Percentiles rank a stretch among this genome's conserved stretches.
phyloP scores from a whole-genome alignment of 2,113 vertebrate species.

The Propithecus coquereli region DNA sequence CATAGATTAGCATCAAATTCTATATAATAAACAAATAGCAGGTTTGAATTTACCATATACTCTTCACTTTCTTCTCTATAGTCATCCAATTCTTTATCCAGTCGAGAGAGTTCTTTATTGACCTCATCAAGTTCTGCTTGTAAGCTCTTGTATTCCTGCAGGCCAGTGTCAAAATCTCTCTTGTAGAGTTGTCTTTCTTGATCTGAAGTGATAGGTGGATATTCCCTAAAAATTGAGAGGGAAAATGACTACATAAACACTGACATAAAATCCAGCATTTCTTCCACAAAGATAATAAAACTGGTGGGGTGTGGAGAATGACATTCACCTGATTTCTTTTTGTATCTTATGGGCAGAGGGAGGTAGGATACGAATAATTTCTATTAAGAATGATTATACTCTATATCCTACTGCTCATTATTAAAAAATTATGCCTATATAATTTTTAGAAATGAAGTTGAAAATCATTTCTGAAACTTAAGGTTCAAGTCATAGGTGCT shows the following conservation, averaged over 20 bases:
- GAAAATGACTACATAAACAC: neutral
- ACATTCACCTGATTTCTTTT: neutral
- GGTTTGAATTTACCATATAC: constrained; percentile 82
- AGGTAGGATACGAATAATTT: neutral
- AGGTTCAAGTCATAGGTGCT: neutral
- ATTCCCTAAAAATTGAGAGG: constrained; percentile 76
- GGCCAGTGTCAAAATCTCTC: constrained; percentile 84
- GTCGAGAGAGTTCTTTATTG: constrained; percentile 79
- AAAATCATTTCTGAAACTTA: constrained; percentile 28
- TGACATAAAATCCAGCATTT: neutral
- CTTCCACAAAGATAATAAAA: constrained; percentile 4
- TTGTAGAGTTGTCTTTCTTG: constrained; percentile 84
- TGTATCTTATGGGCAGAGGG: neutral
- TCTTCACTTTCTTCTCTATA: constrained; percentile 83
- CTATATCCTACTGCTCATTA: neutral
- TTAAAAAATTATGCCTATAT: neutral
- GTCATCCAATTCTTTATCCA: constrained; percentile 83
- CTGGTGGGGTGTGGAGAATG: neutral
- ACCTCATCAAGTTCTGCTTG: constrained; percentile 87
- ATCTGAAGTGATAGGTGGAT: constrained; percentile 82
- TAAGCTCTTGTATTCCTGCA: constrained; percentile 86
- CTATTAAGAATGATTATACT: neutral
- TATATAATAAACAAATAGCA: neutral
- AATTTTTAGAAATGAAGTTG: neutral
- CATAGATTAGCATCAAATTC: neutral